Percentiles rank a stretch among this genome's conserved stretches.
Evolutionary conservation across 2,113 vertebrate species (phyloP).

Genomic region (Ivindomyrus marchei): DNA sequence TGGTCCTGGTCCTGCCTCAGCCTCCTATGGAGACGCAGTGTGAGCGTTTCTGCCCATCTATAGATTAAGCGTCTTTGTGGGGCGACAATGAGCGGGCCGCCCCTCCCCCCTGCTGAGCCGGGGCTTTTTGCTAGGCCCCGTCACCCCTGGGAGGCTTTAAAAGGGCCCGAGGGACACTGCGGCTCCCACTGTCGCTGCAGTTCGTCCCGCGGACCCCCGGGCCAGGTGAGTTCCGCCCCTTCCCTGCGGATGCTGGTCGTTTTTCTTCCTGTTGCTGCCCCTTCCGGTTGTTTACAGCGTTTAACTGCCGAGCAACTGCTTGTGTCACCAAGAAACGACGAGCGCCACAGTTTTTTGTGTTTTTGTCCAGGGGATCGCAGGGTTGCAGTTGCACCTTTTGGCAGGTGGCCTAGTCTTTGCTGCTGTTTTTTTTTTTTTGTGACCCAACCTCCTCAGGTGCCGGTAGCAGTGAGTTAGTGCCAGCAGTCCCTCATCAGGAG

Average conservation of each 20-base stretch:
- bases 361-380: not conserved
- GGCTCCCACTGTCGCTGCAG: conserved; percentile 59
- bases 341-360: not conserved
- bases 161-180: conserved; percentile 56
- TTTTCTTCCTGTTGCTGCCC: not conserved
- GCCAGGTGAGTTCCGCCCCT: conserved; percentile 57
- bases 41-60: conserved; percentile 63
- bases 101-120: conserved; percentile 48
- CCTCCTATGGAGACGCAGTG: conserved; percentile 24
- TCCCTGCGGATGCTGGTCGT: not conserved
- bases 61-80: conserved; percentile 63
- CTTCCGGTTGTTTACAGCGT: not conserved
- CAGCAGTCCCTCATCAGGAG: not conserved
- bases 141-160: conserved; percentile 70
- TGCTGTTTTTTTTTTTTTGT: not conserved
- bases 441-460: not conserved
- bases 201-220: conserved; percentile 55
- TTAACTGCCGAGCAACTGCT: not conserved
- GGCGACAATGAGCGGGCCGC: conserved; percentile 39
- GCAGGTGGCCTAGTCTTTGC: not conserved
- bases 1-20: not conserved
- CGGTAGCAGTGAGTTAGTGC: not conserved
- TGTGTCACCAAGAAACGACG: not conserved
- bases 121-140: conserved; percentile 58
- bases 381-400: not conserved